Conservation (phyloP, 64 coral and sea anemone species). For the Orbicella faveolata region DNA sequence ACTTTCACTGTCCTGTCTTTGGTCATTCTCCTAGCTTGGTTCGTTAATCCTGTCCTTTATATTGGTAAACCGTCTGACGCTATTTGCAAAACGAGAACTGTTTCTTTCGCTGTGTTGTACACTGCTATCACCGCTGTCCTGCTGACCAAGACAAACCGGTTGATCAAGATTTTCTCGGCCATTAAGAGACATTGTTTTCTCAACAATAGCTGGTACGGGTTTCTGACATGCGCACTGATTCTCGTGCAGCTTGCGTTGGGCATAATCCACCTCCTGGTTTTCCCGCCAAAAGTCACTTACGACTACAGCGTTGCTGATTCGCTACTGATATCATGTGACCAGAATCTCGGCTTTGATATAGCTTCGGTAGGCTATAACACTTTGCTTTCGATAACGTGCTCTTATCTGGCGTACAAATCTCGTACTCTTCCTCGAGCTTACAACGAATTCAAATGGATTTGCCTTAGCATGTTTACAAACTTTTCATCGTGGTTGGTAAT, state of each 20-base stretch:
- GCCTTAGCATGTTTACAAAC: constrained; percentile 65
- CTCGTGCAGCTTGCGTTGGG: constrained; percentile 62
- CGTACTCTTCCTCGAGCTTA: constrained; percentile 68
- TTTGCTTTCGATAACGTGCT: constrained; percentile 41
- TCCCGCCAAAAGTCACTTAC: constrained; percentile 43
- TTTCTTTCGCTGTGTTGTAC: constrained; percentile 59
- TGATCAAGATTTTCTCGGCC: constrained; percentile 82
- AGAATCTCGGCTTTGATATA: constrained; percentile 47
- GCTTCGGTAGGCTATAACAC: constrained; percentile 67
- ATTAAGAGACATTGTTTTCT: constrained; percentile 70
- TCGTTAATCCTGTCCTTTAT: constrained; percentile 52
- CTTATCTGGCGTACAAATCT: constrained; percentile 63
- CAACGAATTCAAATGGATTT: constrained; percentile 78
- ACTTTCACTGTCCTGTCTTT: constrained; percentile 67
- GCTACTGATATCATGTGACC: constrained; percentile 40
- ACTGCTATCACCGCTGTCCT: constrained; percentile 79
- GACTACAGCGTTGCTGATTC: constrained; percentile 11
- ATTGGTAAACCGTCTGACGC: constrained; percentile 52
- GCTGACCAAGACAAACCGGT: constrained; percentile 84
- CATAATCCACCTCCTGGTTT: constrained; percentile 43
- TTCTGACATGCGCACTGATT: constrained; percentile 67
- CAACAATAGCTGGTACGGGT: constrained; percentile 80
- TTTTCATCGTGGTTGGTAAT: constrained; percentile 51
- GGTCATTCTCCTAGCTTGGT: constrained; percentile 61
- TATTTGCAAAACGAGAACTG: constrained; percentile 52